Base-by-base conservation (phyloP, 2,888 invertebrate genomes). In the Zeuzera pyrina region DNA sequence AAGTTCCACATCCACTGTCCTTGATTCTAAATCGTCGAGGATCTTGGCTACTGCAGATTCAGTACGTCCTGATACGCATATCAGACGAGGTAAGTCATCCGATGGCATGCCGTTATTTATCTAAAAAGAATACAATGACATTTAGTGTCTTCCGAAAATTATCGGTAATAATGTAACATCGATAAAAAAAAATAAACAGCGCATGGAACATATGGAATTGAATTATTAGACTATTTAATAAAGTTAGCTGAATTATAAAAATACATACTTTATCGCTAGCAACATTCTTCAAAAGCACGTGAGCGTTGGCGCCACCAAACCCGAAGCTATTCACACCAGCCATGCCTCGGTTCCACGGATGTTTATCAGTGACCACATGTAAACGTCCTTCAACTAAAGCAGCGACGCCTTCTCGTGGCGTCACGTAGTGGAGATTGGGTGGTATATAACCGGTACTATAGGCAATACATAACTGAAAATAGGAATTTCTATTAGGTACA, bases 241-340 rank as follows among this genome's bases (percentile, higher is more conserved):
- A n/a, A n/a, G n/a, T n/a, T n/a, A n/a, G n/a, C n/a, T n/a, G n/a
- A n/a, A n/a, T n/a, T n/a, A n/a, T n/a, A n/a, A n/a, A n/a, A n/a
- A n/a, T n/a, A n/a, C 41, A 34, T 19, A 86, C 66, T 73, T 90
- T 91, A 15, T 54, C 84, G 39, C 87, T 87, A 0, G 74, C 55
- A 34, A 88, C 71, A 28, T 89, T 86, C 57, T 87, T 86, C 5
- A 93, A 59, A 24, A 93, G 58, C 15, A 88, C 79, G 50, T 93
- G 93, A 28, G 90, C 91, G 55, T 95, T 95, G 2, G 91, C 91
- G 1, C 97, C 97, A 15, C 97, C 97, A 58, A 97, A 97, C 0
- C 97, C 97, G 62, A 97, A 97, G 6, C 94, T 95, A 77, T 94
- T 97, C 13, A 97, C 85, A 2, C 92, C 96, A 13, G 91, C 89